A percentile compares a stretch with the other conserved stretches of the same genome.
These are phyloP conservation scores for Toxotes lorentzi DNA, from an alignment of 2,797 vertebrate genomes.

Conservation along the genomic window DNA sequence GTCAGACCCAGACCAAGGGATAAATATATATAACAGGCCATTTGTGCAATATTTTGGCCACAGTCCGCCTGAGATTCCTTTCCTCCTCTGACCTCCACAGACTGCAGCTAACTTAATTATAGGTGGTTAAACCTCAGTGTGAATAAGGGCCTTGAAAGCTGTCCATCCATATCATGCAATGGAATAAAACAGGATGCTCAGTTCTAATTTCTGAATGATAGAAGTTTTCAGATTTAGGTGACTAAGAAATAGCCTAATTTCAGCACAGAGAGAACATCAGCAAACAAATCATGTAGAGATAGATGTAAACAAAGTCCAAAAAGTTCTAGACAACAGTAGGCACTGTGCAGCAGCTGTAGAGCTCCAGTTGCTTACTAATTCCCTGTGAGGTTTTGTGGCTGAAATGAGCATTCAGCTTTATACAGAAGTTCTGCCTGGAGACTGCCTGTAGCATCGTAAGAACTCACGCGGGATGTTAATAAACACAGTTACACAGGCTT, in stretches of 20 bases:
- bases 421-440: constrained; percentile 48
- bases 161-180: neutral
- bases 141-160: neutral
- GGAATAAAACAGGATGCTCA: neutral
- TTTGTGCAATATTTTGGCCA: neutral
- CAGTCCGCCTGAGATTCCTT: neutral
- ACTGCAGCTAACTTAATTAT: neutral
- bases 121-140: constrained; percentile 9
- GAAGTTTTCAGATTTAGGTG: neutral
- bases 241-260: neutral
- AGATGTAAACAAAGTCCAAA: constrained; percentile 12
- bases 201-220: neutral
- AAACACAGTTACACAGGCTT: constrained; percentile 13
- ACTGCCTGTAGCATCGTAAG: constrained; percentile 31
- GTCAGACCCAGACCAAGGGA: neutral
- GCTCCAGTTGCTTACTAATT: constrained; percentile 38
- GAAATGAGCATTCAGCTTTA: constrained; percentile 38
- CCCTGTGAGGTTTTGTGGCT: constrained; percentile 29
- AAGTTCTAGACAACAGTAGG: neutral
- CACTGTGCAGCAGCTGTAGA: constrained; percentile 38
- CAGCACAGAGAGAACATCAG: neutral
- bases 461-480: constrained; percentile 21
- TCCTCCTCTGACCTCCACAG: constrained; percentile 11
- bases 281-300: neutral
- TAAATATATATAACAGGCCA: neutral